Base-by-base conservation (phyloP, 2,113 vertebrate genomes). In the Miniopterus natalensis region DNA sequence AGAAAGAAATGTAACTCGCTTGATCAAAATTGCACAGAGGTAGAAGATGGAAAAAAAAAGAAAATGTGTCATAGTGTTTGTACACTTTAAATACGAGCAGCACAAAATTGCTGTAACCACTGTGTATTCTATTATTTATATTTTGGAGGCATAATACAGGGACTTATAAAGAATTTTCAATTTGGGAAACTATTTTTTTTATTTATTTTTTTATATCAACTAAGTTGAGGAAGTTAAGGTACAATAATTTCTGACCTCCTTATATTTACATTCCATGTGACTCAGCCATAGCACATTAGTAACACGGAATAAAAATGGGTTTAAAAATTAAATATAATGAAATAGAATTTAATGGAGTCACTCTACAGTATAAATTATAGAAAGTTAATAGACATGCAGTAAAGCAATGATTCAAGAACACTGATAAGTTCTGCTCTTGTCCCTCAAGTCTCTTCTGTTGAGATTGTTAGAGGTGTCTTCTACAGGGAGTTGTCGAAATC, bases 1-100 rank as follows among this genome's bases (percentile, higher is more conserved):
- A 79, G 45, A 79, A 90, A 87, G n/a, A 88, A 92, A 92, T 63
- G 2, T 78, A 80, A 70, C 90, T 86, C 61, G 55, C 49, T 80
- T 90, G 78, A 84, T 90, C n/a, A 94, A 92, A 83, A 49, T 63
- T 75, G 13, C 36, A 94, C 55, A 80, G 40, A 84, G 21, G 31
- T 71, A 90, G 14, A 90, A 84, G 73, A 65, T 70, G 23, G 23
- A 83, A 71, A 66, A 81, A 42, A 51, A 88, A 80, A 68, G 4
- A 55, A 61, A 79, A 51, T 51, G 20, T 57, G 5, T 47, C 68
- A 42, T 49, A 12, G 36, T 86, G 8, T 31, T 92, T 7, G 0
- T 17, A 29, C 31, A 79, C 89, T 88, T 95, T 42, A 94, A 92
- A 85, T 61, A 31, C 2, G n/a, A 77, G 49, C 4, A 75, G 45